Evolutionary conservation across 2,888 invertebrate genomes (phyloP).

Genomic region (Axea sp.): DNA sequence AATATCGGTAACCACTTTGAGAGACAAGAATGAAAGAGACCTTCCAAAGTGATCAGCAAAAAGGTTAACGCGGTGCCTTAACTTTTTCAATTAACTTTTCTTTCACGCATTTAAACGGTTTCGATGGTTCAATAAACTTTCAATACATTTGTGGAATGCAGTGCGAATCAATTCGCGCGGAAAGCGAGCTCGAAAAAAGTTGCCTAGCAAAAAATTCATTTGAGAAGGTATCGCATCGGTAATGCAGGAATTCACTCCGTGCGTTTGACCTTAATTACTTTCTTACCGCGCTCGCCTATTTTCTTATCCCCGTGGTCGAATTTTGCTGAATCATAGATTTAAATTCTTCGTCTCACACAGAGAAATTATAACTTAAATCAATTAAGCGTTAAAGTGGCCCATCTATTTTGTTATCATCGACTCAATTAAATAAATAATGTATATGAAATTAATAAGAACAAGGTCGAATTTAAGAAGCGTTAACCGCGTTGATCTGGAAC

Average conservation of each 20-base stretch:
- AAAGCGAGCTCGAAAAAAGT: constrained; percentile 20
- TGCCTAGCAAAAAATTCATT: constrained; percentile 38
- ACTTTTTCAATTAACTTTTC: constrained; percentile 49
- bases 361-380: neutral
- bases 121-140: constrained; percentile 30
- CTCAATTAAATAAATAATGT: neutral
- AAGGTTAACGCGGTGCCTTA: constrained; percentile 21
- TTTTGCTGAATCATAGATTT: constrained; percentile 21
- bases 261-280: constrained; percentile 47
- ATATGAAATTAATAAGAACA: no score
- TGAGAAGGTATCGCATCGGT: constrained; percentile 10
- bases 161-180: constrained; percentile 19
- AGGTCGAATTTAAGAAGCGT: no score
- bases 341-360: constrained; percentile 4
- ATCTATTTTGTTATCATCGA: neutral
- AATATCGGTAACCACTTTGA: neutral
- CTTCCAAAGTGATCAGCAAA: neutral
- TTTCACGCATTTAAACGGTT: constrained; percentile 40
- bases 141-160: constrained; percentile 40
- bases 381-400: constrained; percentile 5
- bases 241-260: constrained; percentile 15
- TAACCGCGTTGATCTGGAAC: no score
- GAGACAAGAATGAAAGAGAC: neutral
- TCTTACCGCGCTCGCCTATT: constrained; percentile 18
- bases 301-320: constrained; percentile 12